A percentile compares a stretch with the other conserved stretches of the same genome.
These are phyloP conservation scores for Phataginus tricuspis DNA, from an alignment of 2,797 vertebrate genomes.

Conservation along the genomic window DNA sequence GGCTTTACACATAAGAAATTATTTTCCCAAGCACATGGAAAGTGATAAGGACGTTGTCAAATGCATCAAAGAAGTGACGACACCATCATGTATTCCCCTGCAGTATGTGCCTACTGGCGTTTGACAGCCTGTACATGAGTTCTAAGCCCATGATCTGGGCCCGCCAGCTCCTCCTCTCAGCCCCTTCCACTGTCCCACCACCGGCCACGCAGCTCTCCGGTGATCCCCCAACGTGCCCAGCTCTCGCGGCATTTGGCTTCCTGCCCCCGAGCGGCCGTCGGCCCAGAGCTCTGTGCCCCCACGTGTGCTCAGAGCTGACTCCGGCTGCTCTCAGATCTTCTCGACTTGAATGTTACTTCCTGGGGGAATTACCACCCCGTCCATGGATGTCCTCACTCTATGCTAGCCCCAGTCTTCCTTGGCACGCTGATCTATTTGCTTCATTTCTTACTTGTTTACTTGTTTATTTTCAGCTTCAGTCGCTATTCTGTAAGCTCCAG, in stretches of 20 bases:
- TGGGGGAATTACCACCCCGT: neutral
- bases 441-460: neutral
- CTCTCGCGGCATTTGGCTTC: neutral
- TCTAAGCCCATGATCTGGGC: neutral
- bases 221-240: neutral
- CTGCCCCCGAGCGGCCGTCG: neutral
- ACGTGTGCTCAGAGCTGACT: neutral
- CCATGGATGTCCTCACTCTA: neutral
- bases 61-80: neutral
- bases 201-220: neutral
- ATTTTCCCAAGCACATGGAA: neutral
- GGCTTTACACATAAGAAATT: neutral
- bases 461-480: neutral
- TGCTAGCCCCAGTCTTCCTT: neutral
- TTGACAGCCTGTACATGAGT: neutral
- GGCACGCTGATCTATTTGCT: neutral
- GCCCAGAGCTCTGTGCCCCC: neutral
- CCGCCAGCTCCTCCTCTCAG: neutral
- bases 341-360: neutral
- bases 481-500: neutral
- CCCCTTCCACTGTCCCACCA: neutral
- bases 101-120: neutral
- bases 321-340: neutral
- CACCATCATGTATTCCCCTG: neutral
- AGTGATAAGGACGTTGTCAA: neutral